These are phyloP conservation scores for Vanacampus margaritifer DNA, from an alignment of 2,113 vertebrate genomes.

Conservation along the genomic window DNA sequence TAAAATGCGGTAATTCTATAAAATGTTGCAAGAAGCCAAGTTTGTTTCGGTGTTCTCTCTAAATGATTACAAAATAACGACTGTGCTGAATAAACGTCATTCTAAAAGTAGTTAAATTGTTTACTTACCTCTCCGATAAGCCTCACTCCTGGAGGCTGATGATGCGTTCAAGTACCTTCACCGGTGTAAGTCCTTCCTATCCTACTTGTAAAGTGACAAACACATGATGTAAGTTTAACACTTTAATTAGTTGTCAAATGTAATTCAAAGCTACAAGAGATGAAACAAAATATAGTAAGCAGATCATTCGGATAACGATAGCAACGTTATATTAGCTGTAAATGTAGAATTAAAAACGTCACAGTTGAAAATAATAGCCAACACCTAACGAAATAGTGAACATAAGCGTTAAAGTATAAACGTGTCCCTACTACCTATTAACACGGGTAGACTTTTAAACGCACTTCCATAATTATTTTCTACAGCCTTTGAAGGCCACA, in stretches of 20 bases:
- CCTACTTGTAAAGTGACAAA: background rate
- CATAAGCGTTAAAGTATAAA: background rate
- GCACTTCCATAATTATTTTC: background rate
- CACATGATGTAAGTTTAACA: background rate
- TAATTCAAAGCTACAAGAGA: background rate
- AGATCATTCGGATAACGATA: background rate
- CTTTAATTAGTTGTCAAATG: background rate
- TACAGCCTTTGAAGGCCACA: background rate
- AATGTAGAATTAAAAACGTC: background rate
- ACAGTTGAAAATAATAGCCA: background rate
- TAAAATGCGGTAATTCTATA: background rate
- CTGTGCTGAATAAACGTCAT: background rate
- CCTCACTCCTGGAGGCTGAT: background rate
- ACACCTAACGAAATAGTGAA: background rate
- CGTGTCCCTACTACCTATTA: background rate
- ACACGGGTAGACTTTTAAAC: background rate
- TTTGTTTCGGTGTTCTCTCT: background rate
- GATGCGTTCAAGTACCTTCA: background rate
- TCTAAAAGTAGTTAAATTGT: background rate
- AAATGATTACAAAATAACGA: background rate
- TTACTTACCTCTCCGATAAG: background rate
- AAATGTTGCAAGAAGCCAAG: background rate
- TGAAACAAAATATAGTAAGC: background rate
- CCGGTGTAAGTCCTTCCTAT: background rate
- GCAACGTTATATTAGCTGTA: background rate